A percentile compares a stretch with the other conserved stretches of the same genome.
Evolutionary conservation across 30 jellyfish, hydroid and myxozoan species (phyloP).

Genomic region (Clytia hemisphaerica): DNA sequence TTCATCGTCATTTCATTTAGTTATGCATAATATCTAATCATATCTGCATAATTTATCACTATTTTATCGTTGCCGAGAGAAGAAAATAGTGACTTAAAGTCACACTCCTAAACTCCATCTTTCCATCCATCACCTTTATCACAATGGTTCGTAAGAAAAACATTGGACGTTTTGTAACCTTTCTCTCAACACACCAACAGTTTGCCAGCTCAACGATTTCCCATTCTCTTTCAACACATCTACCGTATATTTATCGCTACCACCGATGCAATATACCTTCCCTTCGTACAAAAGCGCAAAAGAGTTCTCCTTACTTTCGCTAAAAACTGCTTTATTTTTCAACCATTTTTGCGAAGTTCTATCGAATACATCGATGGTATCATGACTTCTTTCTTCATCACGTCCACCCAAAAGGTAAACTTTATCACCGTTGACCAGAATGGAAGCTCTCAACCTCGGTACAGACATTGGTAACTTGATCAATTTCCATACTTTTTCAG

Average conservation of each 20-base stretch:
- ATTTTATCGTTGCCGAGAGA: too few species aligned
- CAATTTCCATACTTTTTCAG: constrained; percentile 2
- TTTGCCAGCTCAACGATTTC: not conserved
- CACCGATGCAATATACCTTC: not conserved
- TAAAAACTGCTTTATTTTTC: not conserved
- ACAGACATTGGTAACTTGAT: constrained; percentile 4
- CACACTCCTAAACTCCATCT: too few species aligned
- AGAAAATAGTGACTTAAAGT: too few species aligned
- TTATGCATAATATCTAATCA: too few species aligned
- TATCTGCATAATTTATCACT: too few species aligned
- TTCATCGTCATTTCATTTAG: too few species aligned
- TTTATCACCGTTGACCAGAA: not conserved
- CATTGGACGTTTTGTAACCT: not conserved
- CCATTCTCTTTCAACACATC: constrained; percentile 4
- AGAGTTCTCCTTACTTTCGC: not conserved
- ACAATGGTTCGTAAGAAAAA: not conserved
- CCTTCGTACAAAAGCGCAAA: not conserved
- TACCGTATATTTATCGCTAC: not conserved
- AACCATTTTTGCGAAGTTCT: constrained; percentile 1
- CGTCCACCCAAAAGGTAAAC: constrained; percentile 7
- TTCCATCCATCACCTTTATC: too few species aligned
- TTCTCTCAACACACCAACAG: not conserved
- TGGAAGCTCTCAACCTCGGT: constrained; percentile 12
- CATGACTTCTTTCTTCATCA: not conserved
- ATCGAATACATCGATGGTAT: not conserved